These are phyloP conservation scores for Drosophila peninsularis DNA, from an alignment of 2,888 invertebrate species.

Conservation along the genomic window DNA sequence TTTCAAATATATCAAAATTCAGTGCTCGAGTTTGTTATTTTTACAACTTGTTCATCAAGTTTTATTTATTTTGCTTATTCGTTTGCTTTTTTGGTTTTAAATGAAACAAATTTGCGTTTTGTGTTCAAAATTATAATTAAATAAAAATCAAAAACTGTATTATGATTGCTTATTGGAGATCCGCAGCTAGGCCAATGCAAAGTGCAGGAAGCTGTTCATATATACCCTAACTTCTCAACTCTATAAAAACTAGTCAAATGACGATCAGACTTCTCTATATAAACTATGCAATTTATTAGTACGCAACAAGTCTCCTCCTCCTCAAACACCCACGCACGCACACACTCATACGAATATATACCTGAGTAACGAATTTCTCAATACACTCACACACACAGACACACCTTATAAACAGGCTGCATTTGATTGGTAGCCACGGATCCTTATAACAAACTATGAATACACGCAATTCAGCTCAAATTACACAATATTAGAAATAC, in stretches of 20 bases:
- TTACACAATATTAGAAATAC: conserved; percentile 1
- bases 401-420: conserved; percentile 15
- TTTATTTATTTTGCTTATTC: conserved; percentile 22
- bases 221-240: not conserved
- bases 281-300: conserved; percentile 33
- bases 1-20: conserved; percentile 8
- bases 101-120: conserved; percentile 36
- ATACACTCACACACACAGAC: not conserved
- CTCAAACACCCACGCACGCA: conserved; percentile 14
- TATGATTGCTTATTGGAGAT: conserved; percentile 11
- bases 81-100: conserved; percentile 33
- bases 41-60: conserved; percentile 58
- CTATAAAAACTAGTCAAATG: conserved; percentile 35
- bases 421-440: conserved; percentile 8
- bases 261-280: conserved; percentile 23
- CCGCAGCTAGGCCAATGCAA: conserved; percentile 9
- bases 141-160: conserved; percentile 27
- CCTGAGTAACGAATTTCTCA: conserved; percentile 48
- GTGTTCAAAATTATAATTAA: conserved; percentile 30
- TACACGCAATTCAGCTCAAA: conserved; percentile 21
- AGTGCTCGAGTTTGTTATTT: conserved; percentile 13
- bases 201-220: conserved; percentile 20
- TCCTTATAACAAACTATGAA: conserved; percentile 40
- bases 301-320: conserved; percentile 33
- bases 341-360: conserved; percentile 35